Evolutionary conservation across 2,888 invertebrate species (phyloP).

Genomic region (Drosophila colorata): DNA sequence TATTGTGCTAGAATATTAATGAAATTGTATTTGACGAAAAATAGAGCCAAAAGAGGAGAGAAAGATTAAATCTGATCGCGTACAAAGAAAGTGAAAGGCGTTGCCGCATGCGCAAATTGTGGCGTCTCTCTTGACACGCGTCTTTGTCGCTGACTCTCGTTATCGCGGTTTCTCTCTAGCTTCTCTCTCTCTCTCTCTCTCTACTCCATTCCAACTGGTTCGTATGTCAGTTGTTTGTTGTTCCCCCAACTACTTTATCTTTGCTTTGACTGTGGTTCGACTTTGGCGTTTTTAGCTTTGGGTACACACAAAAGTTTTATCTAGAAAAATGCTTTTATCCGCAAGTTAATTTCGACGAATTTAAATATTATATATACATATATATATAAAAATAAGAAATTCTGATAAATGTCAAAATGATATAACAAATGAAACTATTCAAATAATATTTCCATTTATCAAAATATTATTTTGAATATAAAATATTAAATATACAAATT

Average conservation of each 20-base stretch:
- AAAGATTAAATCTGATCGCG: constrained; percentile 19
- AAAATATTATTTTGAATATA: too few relatives aligned
- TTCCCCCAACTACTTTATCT: background rate
- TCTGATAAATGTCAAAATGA: too few relatives aligned
- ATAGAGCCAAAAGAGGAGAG: background rate
- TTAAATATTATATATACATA: too few relatives aligned
- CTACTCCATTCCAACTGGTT: background rate
- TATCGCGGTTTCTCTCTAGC: constrained; percentile 4
- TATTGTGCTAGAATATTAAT: background rate
- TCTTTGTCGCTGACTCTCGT: constrained; percentile 22
- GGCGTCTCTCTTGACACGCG: constrained; percentile 40
- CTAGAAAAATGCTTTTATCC: background rate
- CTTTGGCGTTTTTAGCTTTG: background rate
- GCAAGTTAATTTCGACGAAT: background rate
- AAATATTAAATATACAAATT: too few relatives aligned
- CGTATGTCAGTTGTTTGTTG: too few relatives aligned
- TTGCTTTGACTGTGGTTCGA: background rate
- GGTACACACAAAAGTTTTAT: background rate
- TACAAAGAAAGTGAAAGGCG: constrained; percentile 60
- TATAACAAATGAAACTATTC: too few relatives aligned
- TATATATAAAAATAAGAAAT: too few relatives aligned
- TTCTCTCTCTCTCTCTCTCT: background rate
- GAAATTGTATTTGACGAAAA: background rate
- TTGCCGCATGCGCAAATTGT: constrained; percentile 39
- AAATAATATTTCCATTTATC: too few relatives aligned